These are phyloP conservation scores for Euclidia mi DNA, from an alignment of 2,888 invertebrate genomes.

Conservation along the genomic window DNA sequence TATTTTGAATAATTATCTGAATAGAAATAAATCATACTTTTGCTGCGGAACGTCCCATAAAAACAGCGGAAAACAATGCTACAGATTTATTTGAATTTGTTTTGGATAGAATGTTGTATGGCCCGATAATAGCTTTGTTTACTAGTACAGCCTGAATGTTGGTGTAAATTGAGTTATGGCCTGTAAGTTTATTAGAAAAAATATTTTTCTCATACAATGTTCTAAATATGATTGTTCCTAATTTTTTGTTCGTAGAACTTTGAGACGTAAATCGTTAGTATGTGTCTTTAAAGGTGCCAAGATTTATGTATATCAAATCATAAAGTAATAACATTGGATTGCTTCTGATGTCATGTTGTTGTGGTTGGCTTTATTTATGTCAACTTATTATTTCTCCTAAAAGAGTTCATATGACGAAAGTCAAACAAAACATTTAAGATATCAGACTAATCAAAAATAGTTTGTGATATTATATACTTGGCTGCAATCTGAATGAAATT, in stretches of 20 bases:
- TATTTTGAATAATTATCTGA: no score
- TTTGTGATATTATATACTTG: no score
- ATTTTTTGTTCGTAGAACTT: constrained; percentile 24
- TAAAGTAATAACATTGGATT: no score
- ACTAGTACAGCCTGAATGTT: constrained; percentile 53
- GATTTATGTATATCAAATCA: no score
- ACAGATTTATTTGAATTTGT: constrained; percentile 54
- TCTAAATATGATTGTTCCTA: constrained; percentile 36
- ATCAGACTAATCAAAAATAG: no score
- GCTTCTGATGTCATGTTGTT: no score
- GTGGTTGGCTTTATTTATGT: no score
- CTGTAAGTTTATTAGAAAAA: constrained; percentile 44
- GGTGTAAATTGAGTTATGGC: constrained; percentile 62
- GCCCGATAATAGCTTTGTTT: constrained; percentile 61
- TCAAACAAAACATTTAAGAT: no score
- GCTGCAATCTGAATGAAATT: no score
- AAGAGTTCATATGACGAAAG: no score
- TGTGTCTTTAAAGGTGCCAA: no score
- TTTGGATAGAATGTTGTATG: constrained; percentile 49
- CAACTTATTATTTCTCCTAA: constrained; percentile 14
- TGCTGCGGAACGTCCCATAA: constrained; percentile 44
- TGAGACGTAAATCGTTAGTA: background rate
- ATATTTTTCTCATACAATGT: constrained; percentile 27
- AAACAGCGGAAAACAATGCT: constrained; percentile 48
- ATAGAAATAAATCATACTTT: constrained; percentile 54